Evolutionary conservation across 2,797 vertebrate genomes (phyloP).

Genomic region (Lagodon rhomboides): DNA sequence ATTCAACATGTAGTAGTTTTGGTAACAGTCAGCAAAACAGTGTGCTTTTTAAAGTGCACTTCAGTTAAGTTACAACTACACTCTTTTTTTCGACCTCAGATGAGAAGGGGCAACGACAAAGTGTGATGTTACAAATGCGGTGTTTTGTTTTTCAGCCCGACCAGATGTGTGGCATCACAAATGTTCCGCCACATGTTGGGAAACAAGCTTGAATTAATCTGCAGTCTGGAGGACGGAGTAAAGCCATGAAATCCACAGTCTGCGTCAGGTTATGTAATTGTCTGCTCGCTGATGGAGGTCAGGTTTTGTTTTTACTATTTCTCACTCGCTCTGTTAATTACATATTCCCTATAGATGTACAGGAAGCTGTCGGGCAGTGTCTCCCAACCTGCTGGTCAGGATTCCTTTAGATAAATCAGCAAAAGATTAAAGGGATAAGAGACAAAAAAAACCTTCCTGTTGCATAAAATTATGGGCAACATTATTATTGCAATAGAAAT

Average conservation of each 20-base stretch:
- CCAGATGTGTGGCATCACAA: constrained; percentile 25
- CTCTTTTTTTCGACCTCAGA: background rate
- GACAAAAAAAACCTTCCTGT: background rate
- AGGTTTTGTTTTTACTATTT: background rate
- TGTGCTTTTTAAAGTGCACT: background rate
- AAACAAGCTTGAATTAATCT: constrained; percentile 54
- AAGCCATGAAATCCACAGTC: constrained; percentile 41
- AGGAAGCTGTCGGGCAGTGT: background rate
- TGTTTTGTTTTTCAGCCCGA: background rate
- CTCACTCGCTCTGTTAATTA: background rate
- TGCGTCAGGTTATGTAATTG: constrained; percentile 37
- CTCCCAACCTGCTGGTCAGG: background rate
- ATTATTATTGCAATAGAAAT: background rate
- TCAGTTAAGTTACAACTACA: background rate
- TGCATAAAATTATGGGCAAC: background rate
- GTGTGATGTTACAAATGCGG: background rate
- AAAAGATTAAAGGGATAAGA: background rate
- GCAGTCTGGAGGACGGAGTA: constrained; percentile 38
- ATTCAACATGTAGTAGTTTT: constrained; percentile 12
- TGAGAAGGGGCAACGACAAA: background rate
- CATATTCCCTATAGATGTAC: background rate
- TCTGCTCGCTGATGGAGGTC: constrained; percentile 16
- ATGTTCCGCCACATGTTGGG: constrained; percentile 16
- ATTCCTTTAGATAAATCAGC: background rate
- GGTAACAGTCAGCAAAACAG: background rate